These are phyloP conservation scores for Danio rerio DNA, from an alignment of 2,113 vertebrate genomes.

Conservation along the genomic window DNA sequence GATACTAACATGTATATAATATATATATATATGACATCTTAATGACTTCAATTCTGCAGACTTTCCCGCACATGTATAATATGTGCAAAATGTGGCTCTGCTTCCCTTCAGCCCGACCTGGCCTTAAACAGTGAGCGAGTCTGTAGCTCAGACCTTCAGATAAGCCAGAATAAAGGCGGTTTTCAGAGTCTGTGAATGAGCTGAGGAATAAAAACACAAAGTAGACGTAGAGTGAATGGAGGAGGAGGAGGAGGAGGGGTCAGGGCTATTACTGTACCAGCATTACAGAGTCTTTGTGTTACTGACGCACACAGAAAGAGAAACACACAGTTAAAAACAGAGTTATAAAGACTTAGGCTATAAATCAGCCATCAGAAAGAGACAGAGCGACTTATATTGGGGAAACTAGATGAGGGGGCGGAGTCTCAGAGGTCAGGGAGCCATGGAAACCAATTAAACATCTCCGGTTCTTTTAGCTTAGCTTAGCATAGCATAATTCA, in stretches of 20 bases:
- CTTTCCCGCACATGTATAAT: background rate
- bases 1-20: too few relatives aligned
- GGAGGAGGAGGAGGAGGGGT: background rate
- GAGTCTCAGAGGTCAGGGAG: conserved; percentile 42
- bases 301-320: too few relatives aligned
- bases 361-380: background rate
- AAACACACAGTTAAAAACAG: too few relatives aligned
- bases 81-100: background rate
- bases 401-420: conserved; percentile 28
- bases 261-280: conserved; percentile 17
- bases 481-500: too few relatives aligned
- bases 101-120: background rate
- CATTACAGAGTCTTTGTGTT: conserved; percentile 19
- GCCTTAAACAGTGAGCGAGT: background rate
- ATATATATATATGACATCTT: too few relatives aligned
- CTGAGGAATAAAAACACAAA: conserved; percentile 9
- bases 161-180: background rate
- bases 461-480: too few relatives aligned
- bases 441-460: conserved; percentile 24
- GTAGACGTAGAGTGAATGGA: background rate
- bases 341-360: background rate
- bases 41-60: background rate
- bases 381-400: background rate
- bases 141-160: background rate
- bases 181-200: conserved; percentile 25